Conservation (phyloP, 2,113 vertebrate species). For the Phainopepla nitens region DNA sequence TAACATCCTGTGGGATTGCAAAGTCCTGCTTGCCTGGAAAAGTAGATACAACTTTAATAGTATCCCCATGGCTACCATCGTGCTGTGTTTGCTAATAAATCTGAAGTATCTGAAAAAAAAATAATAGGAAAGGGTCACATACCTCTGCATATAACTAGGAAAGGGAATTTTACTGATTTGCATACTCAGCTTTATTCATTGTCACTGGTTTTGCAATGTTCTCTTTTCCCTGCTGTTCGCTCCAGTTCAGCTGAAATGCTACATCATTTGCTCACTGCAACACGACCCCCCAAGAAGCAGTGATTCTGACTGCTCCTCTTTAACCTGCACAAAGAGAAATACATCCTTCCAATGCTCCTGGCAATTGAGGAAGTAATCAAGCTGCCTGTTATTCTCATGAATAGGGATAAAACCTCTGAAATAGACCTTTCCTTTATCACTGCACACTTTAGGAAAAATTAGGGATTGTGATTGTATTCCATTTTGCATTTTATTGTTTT, state of each 20-base stretch:
- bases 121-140: background rate
- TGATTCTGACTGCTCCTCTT: background rate
- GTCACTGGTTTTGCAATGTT: background rate
- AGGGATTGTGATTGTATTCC: background rate
- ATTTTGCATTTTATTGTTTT: background rate
- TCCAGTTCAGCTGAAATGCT: background rate
- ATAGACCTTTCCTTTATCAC: background rate
- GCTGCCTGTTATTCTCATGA: background rate
- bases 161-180: background rate
- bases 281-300: background rate
- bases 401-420: background rate
- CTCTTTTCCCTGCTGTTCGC: background rate
- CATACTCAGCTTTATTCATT: background rate
- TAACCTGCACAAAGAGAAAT: background rate
- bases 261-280: background rate
- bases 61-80: background rate
- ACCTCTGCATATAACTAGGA: background rate
- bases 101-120: background rate
- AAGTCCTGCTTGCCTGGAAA: background rate
- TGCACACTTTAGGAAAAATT: background rate
- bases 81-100: conserved; percentile 38
- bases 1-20: background rate
- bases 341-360: background rate
- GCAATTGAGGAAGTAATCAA: background rate
- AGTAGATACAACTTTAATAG: conserved; percentile 10